phyloP scores from a whole-genome alignment of 2,888 invertebrate genomes.

The Mesorhabditis spiculigera region DNA sequence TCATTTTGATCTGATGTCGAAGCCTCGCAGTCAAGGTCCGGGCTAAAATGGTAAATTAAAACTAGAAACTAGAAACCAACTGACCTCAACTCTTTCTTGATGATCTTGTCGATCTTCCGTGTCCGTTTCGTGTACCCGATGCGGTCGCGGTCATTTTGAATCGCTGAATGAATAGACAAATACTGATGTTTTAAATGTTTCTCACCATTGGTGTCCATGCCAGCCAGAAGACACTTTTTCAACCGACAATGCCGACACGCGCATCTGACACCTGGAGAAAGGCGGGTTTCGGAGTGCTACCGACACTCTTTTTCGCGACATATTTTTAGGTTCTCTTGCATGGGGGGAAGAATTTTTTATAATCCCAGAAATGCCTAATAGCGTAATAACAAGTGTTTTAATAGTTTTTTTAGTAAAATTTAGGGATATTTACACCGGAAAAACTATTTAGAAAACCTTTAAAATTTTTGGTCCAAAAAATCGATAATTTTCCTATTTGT shows the following conservation, averaged over 20 bases:
- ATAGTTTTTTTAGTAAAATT: no score
- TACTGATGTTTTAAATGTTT: background rate
- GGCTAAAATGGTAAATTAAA: background rate
- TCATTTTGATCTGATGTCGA: constrained; percentile 6
- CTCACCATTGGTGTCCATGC: constrained; percentile 51
- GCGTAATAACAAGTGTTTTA: no score
- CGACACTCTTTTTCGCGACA: no score
- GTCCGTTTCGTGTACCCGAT: constrained; percentile 57
- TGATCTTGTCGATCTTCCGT: constrained; percentile 35
- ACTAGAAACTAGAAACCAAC: background rate
- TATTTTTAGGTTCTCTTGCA: no score
- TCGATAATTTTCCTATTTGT: no score
- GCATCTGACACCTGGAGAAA: constrained; percentile 46
- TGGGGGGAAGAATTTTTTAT: no score
- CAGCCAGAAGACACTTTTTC: constrained; percentile 45
- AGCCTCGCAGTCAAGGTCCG: background rate
- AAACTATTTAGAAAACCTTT: no score
- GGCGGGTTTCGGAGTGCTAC: background rate
- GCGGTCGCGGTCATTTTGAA: constrained; percentile 54
- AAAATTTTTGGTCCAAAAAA: no score
- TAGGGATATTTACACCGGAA: no score
- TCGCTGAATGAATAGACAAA: constrained; percentile 34
- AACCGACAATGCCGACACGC: constrained; percentile 54
- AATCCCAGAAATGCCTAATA: no score
- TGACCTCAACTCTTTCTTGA: constrained; percentile 3